Evolutionary conservation across 2,797 vertebrate species (phyloP).

Genomic region (Harpagifer antarcticus): DNA sequence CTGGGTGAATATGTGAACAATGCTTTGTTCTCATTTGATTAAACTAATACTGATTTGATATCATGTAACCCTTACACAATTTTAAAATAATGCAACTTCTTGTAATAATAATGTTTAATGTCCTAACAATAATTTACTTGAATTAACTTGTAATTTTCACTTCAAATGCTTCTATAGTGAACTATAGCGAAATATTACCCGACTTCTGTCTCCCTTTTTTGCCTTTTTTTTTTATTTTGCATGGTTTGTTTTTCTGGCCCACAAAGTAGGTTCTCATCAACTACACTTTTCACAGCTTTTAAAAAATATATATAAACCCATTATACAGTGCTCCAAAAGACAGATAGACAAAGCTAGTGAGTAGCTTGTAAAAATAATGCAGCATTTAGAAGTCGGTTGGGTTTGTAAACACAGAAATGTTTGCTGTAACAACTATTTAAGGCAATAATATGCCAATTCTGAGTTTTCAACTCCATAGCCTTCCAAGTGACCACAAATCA

Average conservation of each 20-base stretch:
- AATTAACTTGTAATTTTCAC: neutral
- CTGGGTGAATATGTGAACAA: neutral
- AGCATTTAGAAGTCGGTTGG: neutral
- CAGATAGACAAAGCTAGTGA: neutral
- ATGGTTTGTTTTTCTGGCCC: neutral
- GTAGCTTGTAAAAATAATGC: neutral
- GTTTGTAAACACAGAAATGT: neutral
- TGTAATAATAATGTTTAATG: no score
- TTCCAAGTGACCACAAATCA: neutral
- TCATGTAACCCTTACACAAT: neutral
- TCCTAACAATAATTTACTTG: neutral
- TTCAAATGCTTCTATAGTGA: neutral
- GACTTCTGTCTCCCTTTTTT: neutral
- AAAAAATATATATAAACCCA: no score
- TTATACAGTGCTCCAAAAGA: neutral
- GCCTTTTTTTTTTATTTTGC: neutral
- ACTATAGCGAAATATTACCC: no score
- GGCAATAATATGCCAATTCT: neutral
- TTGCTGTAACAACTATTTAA: neutral
- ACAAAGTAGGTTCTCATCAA: neutral
- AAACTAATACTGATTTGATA: neutral
- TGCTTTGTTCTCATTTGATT: neutral
- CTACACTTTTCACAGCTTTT: neutral
- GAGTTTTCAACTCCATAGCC: constrained; percentile 1
- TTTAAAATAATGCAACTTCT: neutral